Evolutionary conservation across 2,888 invertebrate species (phyloP), one percentile per base, ranked within the genome.

Genomic region (Anthophora plumipes): DNA sequence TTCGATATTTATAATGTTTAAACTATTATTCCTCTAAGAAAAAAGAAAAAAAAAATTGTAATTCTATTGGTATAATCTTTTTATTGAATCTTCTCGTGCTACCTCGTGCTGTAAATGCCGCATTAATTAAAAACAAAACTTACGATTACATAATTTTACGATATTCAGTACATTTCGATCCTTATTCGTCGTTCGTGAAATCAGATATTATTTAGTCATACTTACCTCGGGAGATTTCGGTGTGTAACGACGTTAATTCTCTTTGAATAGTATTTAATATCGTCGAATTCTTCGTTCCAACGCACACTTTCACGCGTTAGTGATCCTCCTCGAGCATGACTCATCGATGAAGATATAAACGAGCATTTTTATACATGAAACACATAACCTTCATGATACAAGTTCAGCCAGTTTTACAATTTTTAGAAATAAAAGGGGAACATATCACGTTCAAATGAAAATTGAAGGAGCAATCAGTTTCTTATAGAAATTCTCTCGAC

Each of bases 231-330:
- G 70, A 75, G 22, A 43, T 78, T 67, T 68, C 55, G 63, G 43
- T 37, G 50, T 61, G 71, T 67, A 80, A 55, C 70, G 69, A 55
- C 68, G 63, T 82, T 81, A n/a, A 70, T 77, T 86, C 74, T 74
- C 76, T 81, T 71, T 82, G 66, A 76, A 82, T 80, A 82, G 79
- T 72, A 73, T 77, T 80, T 85, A 85, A 85, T 73, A 77, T 86
- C 82, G 72, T 76, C 80, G 67, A 84, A 79, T 82, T 80, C 73
- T 87, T 82, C 76, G 79, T 87, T 80, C 69, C 73, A 87, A 87
- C 85, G 87, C 87, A 86, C 85, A 87, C 31, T 76, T 78, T 77
- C 81, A 48, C 61, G 73, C 77, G 80, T 82, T 66, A 39, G 43
- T 31, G 22, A 59, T 20, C 54, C 68, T 71, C 73, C 83, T 82